phyloP scores from a whole-genome alignment of 2,113 vertebrate species.

The Crotalus helleri region DNA sequence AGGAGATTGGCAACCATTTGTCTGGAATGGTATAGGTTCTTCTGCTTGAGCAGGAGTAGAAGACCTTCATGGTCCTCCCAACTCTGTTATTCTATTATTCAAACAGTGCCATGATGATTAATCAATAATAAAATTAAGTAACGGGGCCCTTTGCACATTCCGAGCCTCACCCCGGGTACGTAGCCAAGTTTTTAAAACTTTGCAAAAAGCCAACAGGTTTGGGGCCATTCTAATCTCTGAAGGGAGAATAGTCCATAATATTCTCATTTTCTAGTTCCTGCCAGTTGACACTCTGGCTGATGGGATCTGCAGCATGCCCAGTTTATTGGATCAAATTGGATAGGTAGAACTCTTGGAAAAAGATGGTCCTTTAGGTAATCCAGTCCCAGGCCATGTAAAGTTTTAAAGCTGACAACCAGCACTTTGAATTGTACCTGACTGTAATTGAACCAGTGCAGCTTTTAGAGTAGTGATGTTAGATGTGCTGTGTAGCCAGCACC shows the following conservation, averaged over 20 bases:
- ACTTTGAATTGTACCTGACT: neutral
- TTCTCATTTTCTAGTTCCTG: neutral
- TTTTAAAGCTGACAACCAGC: neutral
- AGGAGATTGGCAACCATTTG: neutral
- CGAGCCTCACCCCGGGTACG: neutral
- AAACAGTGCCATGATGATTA: neutral
- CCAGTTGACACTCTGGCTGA: too few relatives aligned
- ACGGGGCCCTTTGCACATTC: neutral
- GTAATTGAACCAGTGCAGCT: neutral
- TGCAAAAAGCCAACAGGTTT: neutral
- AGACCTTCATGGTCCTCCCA: neutral
- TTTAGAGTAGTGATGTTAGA: neutral
- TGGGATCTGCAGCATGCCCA: neutral
- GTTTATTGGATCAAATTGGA: neutral
- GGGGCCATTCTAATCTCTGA: neutral
- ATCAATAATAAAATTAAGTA: neutral
- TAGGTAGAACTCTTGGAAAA: neutral
- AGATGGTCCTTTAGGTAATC: neutral
- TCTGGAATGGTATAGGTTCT: neutral
- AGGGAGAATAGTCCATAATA: neutral
- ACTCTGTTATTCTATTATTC: neutral
- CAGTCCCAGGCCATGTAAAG: neutral
- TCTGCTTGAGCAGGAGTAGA: neutral
- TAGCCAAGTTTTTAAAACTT: neutral
- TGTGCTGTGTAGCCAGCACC: neutral